These are phyloP conservation scores for Falco punctatus DNA, from an alignment of 2,113 vertebrate genomes.

Conservation along the genomic window DNA sequence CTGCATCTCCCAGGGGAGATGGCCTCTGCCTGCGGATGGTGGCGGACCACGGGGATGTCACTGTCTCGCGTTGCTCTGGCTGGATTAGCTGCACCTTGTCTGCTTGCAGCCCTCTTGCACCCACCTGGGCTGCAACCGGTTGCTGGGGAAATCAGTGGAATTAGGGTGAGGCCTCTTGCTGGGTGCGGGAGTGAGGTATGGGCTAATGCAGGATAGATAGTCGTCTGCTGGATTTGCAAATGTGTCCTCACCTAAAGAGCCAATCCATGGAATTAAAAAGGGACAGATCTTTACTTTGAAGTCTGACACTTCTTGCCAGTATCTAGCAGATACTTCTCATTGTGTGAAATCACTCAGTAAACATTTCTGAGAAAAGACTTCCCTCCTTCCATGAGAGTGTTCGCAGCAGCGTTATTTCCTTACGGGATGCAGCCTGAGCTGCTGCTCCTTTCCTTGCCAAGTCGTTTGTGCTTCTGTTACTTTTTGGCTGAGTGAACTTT, in stretches of 20 bases:
- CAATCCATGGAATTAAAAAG: background rate
- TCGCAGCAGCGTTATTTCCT: background rate
- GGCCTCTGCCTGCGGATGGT: background rate
- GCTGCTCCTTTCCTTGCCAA: background rate
- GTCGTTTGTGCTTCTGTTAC: background rate
- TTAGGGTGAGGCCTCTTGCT: background rate
- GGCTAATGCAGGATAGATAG: background rate
- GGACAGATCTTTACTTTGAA: constrained; percentile 19
- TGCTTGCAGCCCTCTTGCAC: background rate
- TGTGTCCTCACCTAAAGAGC: fast-evolving
- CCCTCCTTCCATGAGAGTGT: background rate
- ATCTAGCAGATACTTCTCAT: constrained; percentile 23
- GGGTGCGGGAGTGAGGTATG: background rate
- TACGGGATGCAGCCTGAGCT: background rate
- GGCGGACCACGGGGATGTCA: fast-evolving
- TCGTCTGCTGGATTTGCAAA: background rate
- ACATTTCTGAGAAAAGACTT: constrained; percentile 17
- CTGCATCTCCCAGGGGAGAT: background rate
- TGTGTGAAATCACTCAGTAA: constrained; percentile 33
- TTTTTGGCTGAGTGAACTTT: background rate
- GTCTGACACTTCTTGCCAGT: constrained; percentile 43
- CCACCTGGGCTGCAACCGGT: background rate
- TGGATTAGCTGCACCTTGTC: background rate
- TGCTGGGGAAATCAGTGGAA: background rate
- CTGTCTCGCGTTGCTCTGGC: background rate